Percentiles rank a stretch among this genome's conserved stretches.
phyloP scores from a whole-genome alignment of 2,113 vertebrate genomes.

The Turnix velox region DNA sequence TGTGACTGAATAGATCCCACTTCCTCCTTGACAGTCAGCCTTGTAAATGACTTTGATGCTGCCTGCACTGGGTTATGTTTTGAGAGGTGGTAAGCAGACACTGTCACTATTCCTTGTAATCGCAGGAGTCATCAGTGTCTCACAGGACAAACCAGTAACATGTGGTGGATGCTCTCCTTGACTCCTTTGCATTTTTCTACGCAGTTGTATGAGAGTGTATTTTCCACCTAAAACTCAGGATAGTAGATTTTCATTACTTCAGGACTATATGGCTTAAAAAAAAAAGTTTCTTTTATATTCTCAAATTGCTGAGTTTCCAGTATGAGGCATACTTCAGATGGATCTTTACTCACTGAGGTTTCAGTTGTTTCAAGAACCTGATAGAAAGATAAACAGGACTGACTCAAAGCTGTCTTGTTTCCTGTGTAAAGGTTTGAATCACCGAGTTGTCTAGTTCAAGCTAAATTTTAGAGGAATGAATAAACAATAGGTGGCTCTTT shows the following conservation, averaged over 20 bases:
- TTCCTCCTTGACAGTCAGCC: slow-evolving; percentile 4
- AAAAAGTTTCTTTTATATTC: not conserved
- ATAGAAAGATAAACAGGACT: slow-evolving; percentile 19
- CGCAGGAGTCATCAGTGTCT: not conserved
- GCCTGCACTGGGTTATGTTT: not conserved
- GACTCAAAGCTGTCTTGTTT: slow-evolving; percentile 20
- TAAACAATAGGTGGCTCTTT: not conserved
- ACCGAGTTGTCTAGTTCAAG: not conserved
- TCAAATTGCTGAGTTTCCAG: not conserved
- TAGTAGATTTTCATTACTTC: not conserved
- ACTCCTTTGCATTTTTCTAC: not conserved
- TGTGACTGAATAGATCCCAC: not conserved
- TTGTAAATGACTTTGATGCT: not conserved
- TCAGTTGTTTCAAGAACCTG: not conserved
- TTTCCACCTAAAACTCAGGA: not conserved
- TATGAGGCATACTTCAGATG: not conserved
- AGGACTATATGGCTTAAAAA: not conserved
- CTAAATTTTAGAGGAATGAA: not conserved
- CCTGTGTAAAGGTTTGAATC: slow-evolving; percentile 30
- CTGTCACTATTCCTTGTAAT: not conserved
- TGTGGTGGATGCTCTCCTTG: not conserved
- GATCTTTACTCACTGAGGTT: not conserved
- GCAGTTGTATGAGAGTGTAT: not conserved
- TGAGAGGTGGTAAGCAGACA: not conserved
- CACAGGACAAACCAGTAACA: not conserved